A percentile compares a stretch with the other conserved stretches of the same genome.
These are phyloP conservation scores for Notolabrus celidotus DNA, from an alignment of 2,797 vertebrate species.

Conservation along the genomic window DNA sequence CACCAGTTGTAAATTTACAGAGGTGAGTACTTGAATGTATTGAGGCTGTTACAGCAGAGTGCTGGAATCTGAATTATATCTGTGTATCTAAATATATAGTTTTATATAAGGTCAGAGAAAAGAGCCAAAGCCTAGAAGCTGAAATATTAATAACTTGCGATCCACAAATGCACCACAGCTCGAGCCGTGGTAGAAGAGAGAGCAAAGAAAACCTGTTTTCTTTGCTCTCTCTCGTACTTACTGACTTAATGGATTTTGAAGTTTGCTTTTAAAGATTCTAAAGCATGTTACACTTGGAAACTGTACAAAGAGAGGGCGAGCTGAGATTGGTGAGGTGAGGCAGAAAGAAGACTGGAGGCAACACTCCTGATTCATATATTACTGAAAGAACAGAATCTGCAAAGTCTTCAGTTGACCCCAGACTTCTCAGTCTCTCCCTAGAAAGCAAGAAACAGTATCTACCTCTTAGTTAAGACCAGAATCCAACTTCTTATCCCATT, in stretches of 20 bases:
- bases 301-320: constrained; percentile 25
- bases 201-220: constrained; percentile 35
- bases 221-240: constrained; percentile 63
- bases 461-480: neutral
- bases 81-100: constrained; percentile 15
- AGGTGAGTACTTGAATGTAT: constrained; percentile 22
- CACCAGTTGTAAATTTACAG: constrained; percentile 22
- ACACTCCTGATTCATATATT: neutral
- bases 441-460: neutral
- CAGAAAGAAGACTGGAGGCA: constrained; percentile 27
- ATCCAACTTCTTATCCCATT: too few species aligned
- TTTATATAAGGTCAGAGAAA: constrained; percentile 27
- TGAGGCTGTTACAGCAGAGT: constrained; percentile 29
- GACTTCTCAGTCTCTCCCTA: neutral
- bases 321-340: constrained; percentile 26
- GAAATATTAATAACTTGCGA: constrained; percentile 65
- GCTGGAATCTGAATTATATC: constrained; percentile 12
- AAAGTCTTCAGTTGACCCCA: neutral
- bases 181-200: constrained; percentile 18
- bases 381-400: constrained; percentile 19
- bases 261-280: constrained; percentile 64
- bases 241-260: constrained; percentile 70
- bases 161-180: constrained; percentile 58
- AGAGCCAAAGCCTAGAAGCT: constrained; percentile 38
- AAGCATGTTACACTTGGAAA: constrained; percentile 46